phyloP scores from a whole-genome alignment of 1,140 invertebrate species.

The Papilio xuthus region DNA sequence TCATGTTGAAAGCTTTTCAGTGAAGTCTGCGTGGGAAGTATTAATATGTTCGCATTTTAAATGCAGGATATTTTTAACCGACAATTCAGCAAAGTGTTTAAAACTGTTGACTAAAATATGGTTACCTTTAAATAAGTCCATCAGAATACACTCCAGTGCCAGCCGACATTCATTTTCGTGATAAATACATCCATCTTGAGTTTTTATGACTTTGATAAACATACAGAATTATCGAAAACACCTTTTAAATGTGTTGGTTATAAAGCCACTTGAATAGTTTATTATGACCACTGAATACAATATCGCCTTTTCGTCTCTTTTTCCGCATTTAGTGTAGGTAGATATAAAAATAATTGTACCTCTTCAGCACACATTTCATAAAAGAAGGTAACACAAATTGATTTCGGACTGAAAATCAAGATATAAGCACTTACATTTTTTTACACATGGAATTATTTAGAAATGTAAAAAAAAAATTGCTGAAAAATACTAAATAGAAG shows the following conservation, averaged over 20 bases:
- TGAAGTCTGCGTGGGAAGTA: conserved; percentile 4
- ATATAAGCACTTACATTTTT: too few species aligned
- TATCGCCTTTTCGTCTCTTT: neutral
- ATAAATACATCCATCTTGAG: neutral
- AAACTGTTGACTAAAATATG: neutral
- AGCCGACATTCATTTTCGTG: neutral
- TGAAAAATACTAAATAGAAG: neutral
- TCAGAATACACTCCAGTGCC: neutral
- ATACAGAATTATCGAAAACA: neutral
- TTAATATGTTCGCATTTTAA: neutral
- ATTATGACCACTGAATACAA: too few species aligned
- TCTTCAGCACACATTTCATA: neutral
- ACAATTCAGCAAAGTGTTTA: neutral
- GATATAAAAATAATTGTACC: neutral
- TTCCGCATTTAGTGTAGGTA: neutral
- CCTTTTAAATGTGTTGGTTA: neutral
- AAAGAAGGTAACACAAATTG: too few species aligned
- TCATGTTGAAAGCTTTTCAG: neutral
- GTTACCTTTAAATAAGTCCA: neutral
- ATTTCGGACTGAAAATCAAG: too few species aligned
- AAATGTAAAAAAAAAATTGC: too few species aligned
- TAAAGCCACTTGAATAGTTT: neutral
- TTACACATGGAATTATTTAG: too few species aligned
- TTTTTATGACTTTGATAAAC: neutral
- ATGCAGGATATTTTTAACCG: neutral